A percentile compares a stretch with the other conserved stretches of the same genome.
Evolutionary conservation across 2,113 vertebrate species (phyloP).

Genomic region (Nanorana parkeri): DNA sequence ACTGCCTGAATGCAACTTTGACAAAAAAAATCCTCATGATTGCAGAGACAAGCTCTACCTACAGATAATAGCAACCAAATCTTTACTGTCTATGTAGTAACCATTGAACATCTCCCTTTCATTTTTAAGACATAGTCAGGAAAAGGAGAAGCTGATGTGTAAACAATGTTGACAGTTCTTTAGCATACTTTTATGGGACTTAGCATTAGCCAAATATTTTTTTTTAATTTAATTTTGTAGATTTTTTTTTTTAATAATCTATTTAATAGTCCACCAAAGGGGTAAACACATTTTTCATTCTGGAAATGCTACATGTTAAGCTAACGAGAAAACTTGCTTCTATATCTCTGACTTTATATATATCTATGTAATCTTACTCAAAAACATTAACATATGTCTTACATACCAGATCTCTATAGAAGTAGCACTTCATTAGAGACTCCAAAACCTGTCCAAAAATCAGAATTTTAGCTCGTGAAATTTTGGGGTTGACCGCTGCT

Average conservation of each 20-base stretch:
- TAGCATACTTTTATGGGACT: too few relatives aligned
- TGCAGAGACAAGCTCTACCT: too few relatives aligned
- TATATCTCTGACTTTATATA: neutral
- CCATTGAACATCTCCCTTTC: too few relatives aligned
- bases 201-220: too few relatives aligned
- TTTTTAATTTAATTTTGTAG: too few relatives aligned
- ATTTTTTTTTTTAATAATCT: slow-evolving; percentile 7
- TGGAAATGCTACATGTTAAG: slow-evolving; percentile 10
- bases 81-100: too few relatives aligned
- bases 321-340: neutral
- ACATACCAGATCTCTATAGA: neutral
- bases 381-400: slow-evolving; percentile 19
- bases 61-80: too few relatives aligned
- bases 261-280: slow-evolving; percentile 7
- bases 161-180: too few relatives aligned
- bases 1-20: too few relatives aligned
- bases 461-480: slow-evolving; percentile 17
- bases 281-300: neutral
- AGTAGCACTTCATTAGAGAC: neutral
- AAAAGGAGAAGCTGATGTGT: too few relatives aligned
- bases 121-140: too few relatives aligned
- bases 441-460: neutral
- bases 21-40: too few relatives aligned
- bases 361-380: slow-evolving; percentile 1
- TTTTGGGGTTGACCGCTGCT: neutral